A percentile compares a stretch with the other conserved stretches of the same genome.
These are phyloP conservation scores for Ranitomeya imitator DNA, from an alignment of 2,113 vertebrate genomes.

Conservation along the genomic window DNA sequence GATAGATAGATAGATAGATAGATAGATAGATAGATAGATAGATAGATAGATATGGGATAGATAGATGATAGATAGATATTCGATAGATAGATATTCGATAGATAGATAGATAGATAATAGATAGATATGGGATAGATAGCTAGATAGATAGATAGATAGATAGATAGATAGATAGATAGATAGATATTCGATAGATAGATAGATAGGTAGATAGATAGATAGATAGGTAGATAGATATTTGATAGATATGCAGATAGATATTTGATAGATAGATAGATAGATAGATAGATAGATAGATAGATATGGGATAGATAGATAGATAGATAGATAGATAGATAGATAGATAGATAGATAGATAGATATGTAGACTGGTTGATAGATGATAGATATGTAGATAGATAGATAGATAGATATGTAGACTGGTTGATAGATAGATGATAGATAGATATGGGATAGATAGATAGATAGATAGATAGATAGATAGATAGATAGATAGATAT, in stretches of 20 bases:
- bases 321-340: conserved; percentile 15
- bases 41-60: too few relatives aligned
- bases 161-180: neutral
- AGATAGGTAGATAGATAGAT: neutral
- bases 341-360: neutral
- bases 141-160: neutral
- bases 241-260: neutral
- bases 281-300: conserved; percentile 9
- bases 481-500: too few relatives aligned
- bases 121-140: neutral
- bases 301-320: neutral
- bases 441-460: too few relatives aligned
- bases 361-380: neutral
- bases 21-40: neutral
- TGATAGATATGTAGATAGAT: too few relatives aligned
- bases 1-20: neutral
- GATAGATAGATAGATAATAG: neutral
- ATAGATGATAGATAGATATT: too few relatives aligned
- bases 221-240: conserved; percentile 6
- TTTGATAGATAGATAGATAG: neutral
- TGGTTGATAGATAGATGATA: conserved; percentile 13
- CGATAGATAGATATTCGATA: too few relatives aligned
- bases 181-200: neutral
- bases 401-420: neutral
- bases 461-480: conserved; percentile 13